Conservation (phyloP, 2,888 invertebrate genomes). For the Diarsia brunnea region DNA sequence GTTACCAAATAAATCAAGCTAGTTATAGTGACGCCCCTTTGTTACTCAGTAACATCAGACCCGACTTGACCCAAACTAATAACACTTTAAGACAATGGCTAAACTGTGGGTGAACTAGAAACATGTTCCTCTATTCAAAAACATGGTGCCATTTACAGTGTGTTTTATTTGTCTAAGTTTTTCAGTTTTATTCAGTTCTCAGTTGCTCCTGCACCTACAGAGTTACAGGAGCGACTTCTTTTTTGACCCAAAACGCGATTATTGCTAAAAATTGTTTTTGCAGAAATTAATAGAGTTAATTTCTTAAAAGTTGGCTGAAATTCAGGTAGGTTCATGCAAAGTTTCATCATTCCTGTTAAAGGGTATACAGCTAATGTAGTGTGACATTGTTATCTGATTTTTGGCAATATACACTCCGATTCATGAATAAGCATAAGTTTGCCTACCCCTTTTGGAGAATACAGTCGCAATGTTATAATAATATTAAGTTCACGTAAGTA, state of each 20-base stretch:
- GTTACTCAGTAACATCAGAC: constrained; percentile 3
- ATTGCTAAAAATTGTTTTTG: neutral
- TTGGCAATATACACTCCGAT: neutral
- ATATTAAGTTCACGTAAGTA: neutral
- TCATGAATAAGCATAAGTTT: neutral
- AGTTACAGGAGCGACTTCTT: neutral
- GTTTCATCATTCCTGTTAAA: neutral
- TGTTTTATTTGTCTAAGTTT: constrained; percentile 10
- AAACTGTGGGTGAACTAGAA: constrained; percentile 54
- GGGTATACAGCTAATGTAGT: neutral
- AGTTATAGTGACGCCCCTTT: neutral
- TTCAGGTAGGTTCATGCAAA: neutral
- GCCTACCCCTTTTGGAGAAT: neutral
- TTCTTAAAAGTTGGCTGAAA: neutral
- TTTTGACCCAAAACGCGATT: neutral
- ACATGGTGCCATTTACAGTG: constrained; percentile 9
- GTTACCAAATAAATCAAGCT: constrained; percentile 17
- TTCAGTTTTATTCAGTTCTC: neutral
- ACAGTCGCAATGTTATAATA: neutral
- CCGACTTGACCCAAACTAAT: neutral
- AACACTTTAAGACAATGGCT: constrained; percentile 46
- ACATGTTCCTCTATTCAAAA: constrained; percentile 32
- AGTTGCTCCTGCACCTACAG: no score
- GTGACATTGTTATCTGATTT: neutral
- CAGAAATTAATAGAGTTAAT: neutral